Evolutionary conservation across 2,797 vertebrate species (phyloP), one percentile per base, ranked within the genome.

Genomic region (Monodelphis domestica): DNA sequence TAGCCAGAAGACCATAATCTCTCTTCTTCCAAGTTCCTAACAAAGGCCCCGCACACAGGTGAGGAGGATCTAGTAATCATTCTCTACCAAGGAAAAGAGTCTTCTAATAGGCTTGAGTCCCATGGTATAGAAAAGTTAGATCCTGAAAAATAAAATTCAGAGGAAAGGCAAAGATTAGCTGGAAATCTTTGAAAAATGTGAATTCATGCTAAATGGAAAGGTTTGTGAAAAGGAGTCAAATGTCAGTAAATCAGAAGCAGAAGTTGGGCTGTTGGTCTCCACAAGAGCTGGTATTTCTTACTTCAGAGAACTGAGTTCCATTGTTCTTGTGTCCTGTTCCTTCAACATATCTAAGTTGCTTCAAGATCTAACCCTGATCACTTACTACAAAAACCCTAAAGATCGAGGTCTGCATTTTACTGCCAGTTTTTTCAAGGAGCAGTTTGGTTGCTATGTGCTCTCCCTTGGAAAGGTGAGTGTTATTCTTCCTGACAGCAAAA

Each of bases 401-500:
- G 56, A 55, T 89, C 38, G 90, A 87, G 30, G 63, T 50, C 91
- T 91, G 88, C 87, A 84, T 45, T 84, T 84, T 84, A 52, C 90
- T 4, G 12, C 30, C 70, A 51, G 53, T 92, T 53, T 94, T 90
- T 33, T 55, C 12, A 28, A 91, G 87, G 93, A 55, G 55, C 59
- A 88, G 93, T 15, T 89, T 54, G 33, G 94, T 51, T 70, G 29
- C 88, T 63, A 92, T 92, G 87, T 95, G 87, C 52, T 90, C 53
- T 92, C 93, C 89, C 78, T 84, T 1, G 89, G 56, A 53, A n/a
- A 28, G 38, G 28, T 54, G 87, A 97, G 92, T 94, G 63, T 95
- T 89, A 97, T 96, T 94, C 93, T 45, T 95, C 90, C 45, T 92
- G 94, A 97, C 95, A 97, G 94, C 84, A 89, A n/a, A 30, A 95